A percentile compares a stretch with the other conserved stretches of the same genome.
Conservation (phyloP, 2,113 vertebrate genomes). For the Pituophis catenifer region DNA sequence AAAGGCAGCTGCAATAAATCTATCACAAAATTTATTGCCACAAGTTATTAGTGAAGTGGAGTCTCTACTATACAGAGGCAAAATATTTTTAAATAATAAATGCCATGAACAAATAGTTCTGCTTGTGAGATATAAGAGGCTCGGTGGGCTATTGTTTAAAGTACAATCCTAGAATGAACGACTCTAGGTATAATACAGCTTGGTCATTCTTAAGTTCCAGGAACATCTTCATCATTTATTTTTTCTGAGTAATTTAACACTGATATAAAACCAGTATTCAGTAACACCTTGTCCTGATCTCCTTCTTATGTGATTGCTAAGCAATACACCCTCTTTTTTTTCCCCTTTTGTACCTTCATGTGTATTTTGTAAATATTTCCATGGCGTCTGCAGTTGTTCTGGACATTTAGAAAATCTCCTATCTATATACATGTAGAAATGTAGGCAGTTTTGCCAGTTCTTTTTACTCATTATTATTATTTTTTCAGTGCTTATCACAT, state of each 20-base stretch:
- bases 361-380: constrained; percentile 19
- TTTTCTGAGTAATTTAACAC: not conserved
- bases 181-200: not conserved
- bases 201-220: not conserved
- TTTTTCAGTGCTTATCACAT: not conserved
- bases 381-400: constrained; percentile 27
- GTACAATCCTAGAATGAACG: not conserved
- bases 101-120: not conserved
- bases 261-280: not conserved
- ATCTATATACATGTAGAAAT: not conserved
- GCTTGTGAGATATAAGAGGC: not conserved
- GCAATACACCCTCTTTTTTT: not conserved
- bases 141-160: not conserved
- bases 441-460: not conserved
- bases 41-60: not conserved
- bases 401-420: constrained; percentile 6
- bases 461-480: not conserved
- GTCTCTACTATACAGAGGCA: not conserved
- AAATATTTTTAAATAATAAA: not conserved
- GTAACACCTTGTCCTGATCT: not conserved
- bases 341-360: not conserved
- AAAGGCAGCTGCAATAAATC: not conserved
- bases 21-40: not conserved
- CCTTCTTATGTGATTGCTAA: accelerated
- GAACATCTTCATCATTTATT: not conserved